Evolutionary conservation across 2,888 invertebrate species (phyloP).

Genomic region (Digitonthophagus gazella): DNA sequence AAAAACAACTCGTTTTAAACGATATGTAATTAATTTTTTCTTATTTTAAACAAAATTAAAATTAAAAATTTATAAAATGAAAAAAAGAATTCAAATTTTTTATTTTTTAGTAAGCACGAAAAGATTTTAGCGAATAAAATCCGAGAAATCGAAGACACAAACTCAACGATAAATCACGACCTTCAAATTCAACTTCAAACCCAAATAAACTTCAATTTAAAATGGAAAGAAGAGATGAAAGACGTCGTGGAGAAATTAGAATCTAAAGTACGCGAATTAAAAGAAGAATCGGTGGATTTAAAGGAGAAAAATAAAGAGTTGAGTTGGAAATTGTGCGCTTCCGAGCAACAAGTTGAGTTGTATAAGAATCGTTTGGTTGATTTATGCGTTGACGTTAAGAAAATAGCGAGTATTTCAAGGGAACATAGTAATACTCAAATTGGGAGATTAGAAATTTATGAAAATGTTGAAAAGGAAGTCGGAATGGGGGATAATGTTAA

Average conservation of each 20-base stretch:
- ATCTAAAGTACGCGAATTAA: constrained; percentile 56
- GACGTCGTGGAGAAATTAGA: constrained; percentile 64
- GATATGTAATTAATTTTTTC: constrained; percentile 26
- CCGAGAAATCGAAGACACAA: constrained; percentile 33
- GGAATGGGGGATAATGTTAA: no score
- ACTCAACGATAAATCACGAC: constrained; percentile 50
- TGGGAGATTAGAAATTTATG: neutral
- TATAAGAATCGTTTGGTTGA: constrained; percentile 37
- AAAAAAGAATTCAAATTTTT: constrained; percentile 26
- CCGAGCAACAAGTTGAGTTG: constrained; percentile 37
- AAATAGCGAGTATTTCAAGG: constrained; percentile 23
- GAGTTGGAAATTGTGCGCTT: constrained; percentile 45
- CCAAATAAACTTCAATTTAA: constrained; percentile 61
- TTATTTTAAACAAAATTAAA: constrained; percentile 6
- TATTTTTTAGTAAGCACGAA: constrained; percentile 27
- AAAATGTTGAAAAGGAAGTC: neutral
- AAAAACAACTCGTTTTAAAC: constrained; percentile 33
- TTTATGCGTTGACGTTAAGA: constrained; percentile 30
- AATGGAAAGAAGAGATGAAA: constrained; percentile 64
- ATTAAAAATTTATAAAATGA: constrained; percentile 23
- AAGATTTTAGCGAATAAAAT: constrained; percentile 33
- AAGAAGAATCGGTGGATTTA: constrained; percentile 57
- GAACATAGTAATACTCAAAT: constrained; percentile 14
- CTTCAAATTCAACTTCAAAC: constrained; percentile 59
- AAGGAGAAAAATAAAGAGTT: constrained; percentile 50